Evolutionary conservation across 2,113 vertebrate genomes (phyloP).

Genomic region (Tragelaphus strepsiceros): DNA sequence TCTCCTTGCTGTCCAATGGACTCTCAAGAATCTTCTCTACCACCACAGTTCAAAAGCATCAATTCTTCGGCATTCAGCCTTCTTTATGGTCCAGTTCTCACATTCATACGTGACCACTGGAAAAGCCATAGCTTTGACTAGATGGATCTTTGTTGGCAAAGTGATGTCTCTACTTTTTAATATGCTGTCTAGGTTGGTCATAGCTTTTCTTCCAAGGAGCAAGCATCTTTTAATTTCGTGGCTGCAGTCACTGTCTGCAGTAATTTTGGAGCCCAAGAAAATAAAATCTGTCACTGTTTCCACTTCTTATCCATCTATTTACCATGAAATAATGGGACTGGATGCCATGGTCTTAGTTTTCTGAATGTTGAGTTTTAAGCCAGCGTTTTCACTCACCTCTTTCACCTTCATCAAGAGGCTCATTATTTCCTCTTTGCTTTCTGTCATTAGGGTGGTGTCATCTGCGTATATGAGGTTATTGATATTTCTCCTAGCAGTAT

Average conservation of each 20-base stretch:
- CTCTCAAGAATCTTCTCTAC: neutral
- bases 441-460: neutral
- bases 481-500: neutral
- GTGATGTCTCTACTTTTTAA: neutral
- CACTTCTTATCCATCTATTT: neutral
- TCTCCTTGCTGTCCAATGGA: neutral
- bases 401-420: neutral
- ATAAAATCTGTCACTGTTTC: neutral
- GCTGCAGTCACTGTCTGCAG: neutral
- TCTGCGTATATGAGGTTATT: neutral
- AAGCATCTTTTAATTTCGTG: neutral
- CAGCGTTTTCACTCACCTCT: neutral
- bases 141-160: neutral
- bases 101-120: neutral
- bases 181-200: neutral
- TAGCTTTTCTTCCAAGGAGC: neutral
- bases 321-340: neutral
- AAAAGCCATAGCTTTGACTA: neutral
- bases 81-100: neutral
- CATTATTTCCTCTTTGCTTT: neutral
- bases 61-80: neutral
- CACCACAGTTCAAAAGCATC: neutral
- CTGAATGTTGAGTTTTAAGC: neutral
- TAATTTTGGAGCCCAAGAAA: neutral
- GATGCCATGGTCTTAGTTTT: neutral